These are phyloP conservation scores for Danaus melanippus DNA, from an alignment of 1,140 invertebrate species.

Conservation along the genomic window DNA sequence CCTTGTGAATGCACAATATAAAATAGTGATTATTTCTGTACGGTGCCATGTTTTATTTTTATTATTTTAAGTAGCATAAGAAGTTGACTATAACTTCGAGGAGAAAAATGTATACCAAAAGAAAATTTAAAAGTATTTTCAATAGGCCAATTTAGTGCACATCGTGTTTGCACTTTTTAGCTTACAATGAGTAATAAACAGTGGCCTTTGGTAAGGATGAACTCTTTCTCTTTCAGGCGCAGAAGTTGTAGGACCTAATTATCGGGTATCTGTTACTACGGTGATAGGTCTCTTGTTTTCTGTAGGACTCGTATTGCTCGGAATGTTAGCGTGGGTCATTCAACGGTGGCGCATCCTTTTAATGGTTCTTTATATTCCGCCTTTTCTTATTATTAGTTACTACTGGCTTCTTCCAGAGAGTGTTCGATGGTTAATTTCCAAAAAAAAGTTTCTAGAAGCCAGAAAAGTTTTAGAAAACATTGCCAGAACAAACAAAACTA, in stretches of 20 bases:
- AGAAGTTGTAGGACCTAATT: conserved; percentile 79
- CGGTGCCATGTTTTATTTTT: neutral
- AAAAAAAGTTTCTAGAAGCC: conserved; percentile 76
- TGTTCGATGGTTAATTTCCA: conserved; percentile 81
- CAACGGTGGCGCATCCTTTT: conserved; percentile 80
- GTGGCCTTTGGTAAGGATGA: neutral
- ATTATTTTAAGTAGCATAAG: conserved; percentile 3
- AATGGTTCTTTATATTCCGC: conserved; percentile 77
- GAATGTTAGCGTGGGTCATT: conserved; percentile 77
- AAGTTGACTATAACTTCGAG: neutral
- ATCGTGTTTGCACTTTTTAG: neutral
- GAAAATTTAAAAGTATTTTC: too few species aligned
- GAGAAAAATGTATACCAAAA: too few species aligned
- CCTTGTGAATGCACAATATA: neutral
- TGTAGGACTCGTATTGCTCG: conserved; percentile 77
- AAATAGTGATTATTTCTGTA: too few species aligned
- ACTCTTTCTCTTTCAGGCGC: conserved; percentile 65
- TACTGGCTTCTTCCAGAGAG: conserved; percentile 76
- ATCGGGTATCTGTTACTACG: conserved; percentile 80
- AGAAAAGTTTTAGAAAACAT: conserved; percentile 72
- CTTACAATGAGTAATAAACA: conserved; percentile 1
- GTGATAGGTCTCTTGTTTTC: conserved; percentile 79
- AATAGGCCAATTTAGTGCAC: neutral
- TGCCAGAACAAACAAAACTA: conserved; percentile 77
- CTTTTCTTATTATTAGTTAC: conserved; percentile 75